Base-by-base conservation (phyloP, 2,797 vertebrate genomes). In the Chromis chromis region DNA sequence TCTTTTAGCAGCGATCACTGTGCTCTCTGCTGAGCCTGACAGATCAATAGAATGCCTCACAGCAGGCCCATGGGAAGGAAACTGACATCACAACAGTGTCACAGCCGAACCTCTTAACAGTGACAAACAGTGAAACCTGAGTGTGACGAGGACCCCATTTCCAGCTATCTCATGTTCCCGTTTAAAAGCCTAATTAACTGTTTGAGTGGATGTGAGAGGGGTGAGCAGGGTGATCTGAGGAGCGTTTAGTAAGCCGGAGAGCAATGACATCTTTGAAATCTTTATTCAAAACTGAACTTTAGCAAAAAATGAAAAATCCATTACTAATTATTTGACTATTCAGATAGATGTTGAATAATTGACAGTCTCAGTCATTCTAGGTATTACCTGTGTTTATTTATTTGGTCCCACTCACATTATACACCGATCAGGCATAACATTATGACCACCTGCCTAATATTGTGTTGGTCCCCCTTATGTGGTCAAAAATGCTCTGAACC, bases 41-140 rank as follows among this genome's bases (percentile, higher is more conserved):
- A 57, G 75, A 86, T 88, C 85, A 83, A 88, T 84, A 79, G 73
- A 65, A 55, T 28, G 36, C 65, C 63, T 66, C 82, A n/a, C 70
- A 76, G 66, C 70, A 62, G 80, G 71, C 57, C 53, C 56, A 27
- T 71, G 57, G 56, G 68, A 85, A 54, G 61, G 33, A 78, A 82
- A 78, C 19, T 62, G 42, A 63, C 76, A 69, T 84, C 79, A 65
- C 68, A 79, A 56, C 77, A 66, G 59, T 56, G 65, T 59, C 83
- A 46, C 27, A 27, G 71, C 6, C 64, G 65, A 84, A 65, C 67
- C 78, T 77, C 58, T 75, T 46, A 70, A 72, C 53, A 50, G 54
- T 3, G 39, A 73, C 66, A 66, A 82, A 62, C 72, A 60, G 58
- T 65, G 68, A 62, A 89, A 82, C 74, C 48, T 42, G 52, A 86